Evolutionary conservation across 2,888 invertebrate species (phyloP), one percentile per base, ranked within the genome.

Genomic region (Hecatera dysodea): DNA sequence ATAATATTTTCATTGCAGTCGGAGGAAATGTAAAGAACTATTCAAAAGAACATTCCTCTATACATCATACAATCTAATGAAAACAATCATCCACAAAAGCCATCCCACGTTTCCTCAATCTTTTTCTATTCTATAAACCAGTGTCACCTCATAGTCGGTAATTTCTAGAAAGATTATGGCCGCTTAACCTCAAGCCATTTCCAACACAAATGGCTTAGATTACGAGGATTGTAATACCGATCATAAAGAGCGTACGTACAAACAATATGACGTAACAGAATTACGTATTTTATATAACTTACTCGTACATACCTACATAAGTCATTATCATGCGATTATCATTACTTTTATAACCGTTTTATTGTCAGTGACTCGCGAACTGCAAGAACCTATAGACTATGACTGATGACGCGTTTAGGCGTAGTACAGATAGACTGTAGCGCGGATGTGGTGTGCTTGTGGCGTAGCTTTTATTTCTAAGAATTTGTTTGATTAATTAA

Each of bases 301-400:
- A 71, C 39, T 1, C 1, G 1, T 3, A 39, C 15, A 44, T 44
- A 39, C 15, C 17, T 44, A 44, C 68, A 52, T 42, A 63, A 66
- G 65, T 68, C 63, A 73, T 80, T 85, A 83, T 78, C 75, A 42
- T 67, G 27, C 22, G 24, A 78, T 80, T 83, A 80, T 73, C 83
- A 55, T 67, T 33, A 39, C 53, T 66, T 84, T 80, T 80, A 83
- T 75, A 61, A 69, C 59, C 46, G 15, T 50, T 67, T 82, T 79
- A 79, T 79, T 62, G 74, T 24, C 56, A 46, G 50, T 62, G 61
- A 56, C 44, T 68, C 55, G 80, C 55, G 19, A 80, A 78, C 57
- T 82, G 75, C 57, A 66, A 75, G 73, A 68, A 52, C 59, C 53
- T 24, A 68, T 64, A 65, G 53, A 80, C 52, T 48, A 5, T 67